Percentiles rank a stretch among this genome's conserved stretches.
phyloP scores from a whole-genome alignment of 1,140 invertebrate genomes.

The Drosophila bipectinata region DNA sequence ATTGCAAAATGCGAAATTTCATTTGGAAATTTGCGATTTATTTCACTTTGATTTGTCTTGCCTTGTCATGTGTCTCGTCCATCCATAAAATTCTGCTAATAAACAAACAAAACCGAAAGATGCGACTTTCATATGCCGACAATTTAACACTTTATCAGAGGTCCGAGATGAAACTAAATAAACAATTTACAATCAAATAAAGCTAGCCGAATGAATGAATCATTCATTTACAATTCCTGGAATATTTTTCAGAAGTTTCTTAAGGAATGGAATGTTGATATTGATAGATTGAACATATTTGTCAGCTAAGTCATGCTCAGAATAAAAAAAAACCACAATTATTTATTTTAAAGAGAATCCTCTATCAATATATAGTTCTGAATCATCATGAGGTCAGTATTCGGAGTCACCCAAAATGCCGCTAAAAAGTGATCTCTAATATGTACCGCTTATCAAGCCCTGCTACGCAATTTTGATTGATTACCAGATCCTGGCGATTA shows the following conservation, averaged over 20 bases:
- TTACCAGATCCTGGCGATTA: constrained; percentile 28
- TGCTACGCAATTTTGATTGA: constrained; percentile 38
- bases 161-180: constrained; percentile 13
- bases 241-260: background rate
- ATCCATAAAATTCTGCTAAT: constrained; percentile 62
- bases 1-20: constrained; percentile 55
- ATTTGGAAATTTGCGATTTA: constrained; percentile 49
- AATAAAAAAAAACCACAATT: too few species aligned
- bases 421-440: background rate
- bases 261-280: too few species aligned
- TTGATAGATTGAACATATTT: too few species aligned
- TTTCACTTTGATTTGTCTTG: constrained; percentile 38
- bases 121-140: constrained; percentile 6
- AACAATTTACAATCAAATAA: constrained; percentile 23
- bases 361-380: too few species aligned
- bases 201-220: constrained; percentile 21
- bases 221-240: constrained; percentile 16
- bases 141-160: constrained; percentile 30
- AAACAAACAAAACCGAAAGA: constrained; percentile 47
- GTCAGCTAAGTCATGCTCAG: too few species aligned
- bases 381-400: background rate
- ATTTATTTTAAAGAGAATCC: too few species aligned
- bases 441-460: constrained; percentile 4
- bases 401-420: background rate
- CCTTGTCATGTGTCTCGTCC: constrained; percentile 53